A percentile compares a stretch with the other conserved stretches of the same genome.
Conservation (phyloP, 2,113 vertebrate genomes). For the Lagopus leucura region DNA sequence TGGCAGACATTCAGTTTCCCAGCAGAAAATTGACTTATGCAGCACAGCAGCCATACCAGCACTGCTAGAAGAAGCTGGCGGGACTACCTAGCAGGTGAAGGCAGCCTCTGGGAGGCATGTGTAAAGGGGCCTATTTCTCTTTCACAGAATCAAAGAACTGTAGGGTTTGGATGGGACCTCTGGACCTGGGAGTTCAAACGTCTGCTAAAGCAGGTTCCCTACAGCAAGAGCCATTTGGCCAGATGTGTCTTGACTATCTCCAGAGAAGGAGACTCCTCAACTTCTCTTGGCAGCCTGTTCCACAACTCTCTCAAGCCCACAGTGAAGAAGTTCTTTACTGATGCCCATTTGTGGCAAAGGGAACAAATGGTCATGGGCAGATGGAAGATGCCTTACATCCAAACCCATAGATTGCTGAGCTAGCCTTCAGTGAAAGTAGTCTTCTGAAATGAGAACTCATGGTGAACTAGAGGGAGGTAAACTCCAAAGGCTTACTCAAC, state of each 20-base stretch:
- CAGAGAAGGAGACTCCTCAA: too few relatives aligned
- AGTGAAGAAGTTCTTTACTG: neutral
- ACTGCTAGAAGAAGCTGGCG: neutral
- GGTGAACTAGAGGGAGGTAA: neutral
- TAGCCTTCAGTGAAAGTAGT: neutral
- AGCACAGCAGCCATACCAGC: neutral
- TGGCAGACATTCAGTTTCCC: neutral
- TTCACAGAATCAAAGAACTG: too few relatives aligned
- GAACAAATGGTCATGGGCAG: neutral
- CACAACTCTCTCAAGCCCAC: too few relatives aligned
- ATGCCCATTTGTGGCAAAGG: neutral
- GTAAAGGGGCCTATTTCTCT: too few relatives aligned
- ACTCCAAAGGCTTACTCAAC: neutral
- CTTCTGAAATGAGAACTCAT: neutral
- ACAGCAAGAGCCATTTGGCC: too few relatives aligned
- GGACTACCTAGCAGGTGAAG: neutral
- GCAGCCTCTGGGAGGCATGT: neutral
- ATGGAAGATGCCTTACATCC: neutral
- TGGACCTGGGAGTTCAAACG: too few relatives aligned
- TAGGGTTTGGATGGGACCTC: too few relatives aligned
- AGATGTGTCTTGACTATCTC: too few relatives aligned
- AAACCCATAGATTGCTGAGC: neutral
- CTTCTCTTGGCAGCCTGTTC: too few relatives aligned
- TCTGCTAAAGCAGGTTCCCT: too few relatives aligned
- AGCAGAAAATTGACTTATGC: neutral